These are phyloP conservation scores for Synanthedon formicaeformis DNA, from an alignment of 2,888 invertebrate species.

Conservation along the genomic window DNA sequence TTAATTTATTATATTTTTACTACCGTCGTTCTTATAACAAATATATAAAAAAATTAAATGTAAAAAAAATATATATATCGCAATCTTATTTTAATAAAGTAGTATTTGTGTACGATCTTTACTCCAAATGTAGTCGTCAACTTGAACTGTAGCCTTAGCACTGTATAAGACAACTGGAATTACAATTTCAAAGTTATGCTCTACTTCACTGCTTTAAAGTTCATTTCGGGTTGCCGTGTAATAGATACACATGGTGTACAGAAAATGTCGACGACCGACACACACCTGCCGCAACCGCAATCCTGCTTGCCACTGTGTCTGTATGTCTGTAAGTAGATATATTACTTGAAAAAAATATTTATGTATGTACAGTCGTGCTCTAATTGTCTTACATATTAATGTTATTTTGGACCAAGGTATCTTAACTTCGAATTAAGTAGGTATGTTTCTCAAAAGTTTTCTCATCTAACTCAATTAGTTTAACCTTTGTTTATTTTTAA, in stretches of 20 bases:
- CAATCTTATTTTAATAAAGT: too few species aligned
- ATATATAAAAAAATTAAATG: too few species aligned
- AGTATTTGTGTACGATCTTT: neutral
- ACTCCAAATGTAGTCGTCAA: slow-evolving; percentile 1
- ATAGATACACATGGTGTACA: slow-evolving; percentile 8
- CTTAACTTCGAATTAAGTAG: too few species aligned
- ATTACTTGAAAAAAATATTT: neutral
- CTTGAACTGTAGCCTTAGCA: slow-evolving; percentile 22
- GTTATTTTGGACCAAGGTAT: too few species aligned
- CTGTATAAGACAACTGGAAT: slow-evolving; percentile 9
- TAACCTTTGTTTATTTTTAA: too few species aligned
- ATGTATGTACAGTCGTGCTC: too few species aligned
- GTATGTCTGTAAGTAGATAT: slow-evolving; percentile 4
- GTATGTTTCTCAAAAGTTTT: too few species aligned
- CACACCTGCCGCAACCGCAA: slow-evolving; percentile 45
- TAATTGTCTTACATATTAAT: too few species aligned
- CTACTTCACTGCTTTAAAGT: neutral
- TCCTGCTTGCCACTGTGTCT: slow-evolving; percentile 30
- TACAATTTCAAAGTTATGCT: neutral
- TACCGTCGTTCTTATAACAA: too few species aligned
- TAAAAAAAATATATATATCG: too few species aligned
- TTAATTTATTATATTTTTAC: too few species aligned
- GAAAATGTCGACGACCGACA: slow-evolving; percentile 46
- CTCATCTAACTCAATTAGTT: too few species aligned
- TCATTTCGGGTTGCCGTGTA: neutral